A percentile compares a stretch with the other conserved stretches of the same genome.
These are phyloP conservation scores for Onychomys torridus DNA, from an alignment of 2,797 vertebrate species.

Conservation along the genomic window DNA sequence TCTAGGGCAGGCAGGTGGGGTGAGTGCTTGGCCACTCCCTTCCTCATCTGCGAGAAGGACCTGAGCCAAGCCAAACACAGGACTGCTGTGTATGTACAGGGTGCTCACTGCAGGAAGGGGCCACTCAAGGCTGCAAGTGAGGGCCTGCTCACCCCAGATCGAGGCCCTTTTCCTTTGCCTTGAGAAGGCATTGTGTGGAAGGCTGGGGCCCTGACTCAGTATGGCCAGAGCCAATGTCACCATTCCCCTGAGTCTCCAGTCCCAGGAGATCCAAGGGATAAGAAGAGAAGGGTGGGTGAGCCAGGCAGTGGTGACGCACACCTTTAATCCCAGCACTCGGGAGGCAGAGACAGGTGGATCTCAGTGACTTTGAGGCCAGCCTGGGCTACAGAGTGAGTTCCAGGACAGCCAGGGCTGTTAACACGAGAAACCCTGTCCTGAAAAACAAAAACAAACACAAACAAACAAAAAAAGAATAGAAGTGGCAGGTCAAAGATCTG, in stretches of 20 bases:
- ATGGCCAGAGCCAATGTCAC: neutral
- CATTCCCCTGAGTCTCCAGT: neutral
- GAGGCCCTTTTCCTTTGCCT: neutral
- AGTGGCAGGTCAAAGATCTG: neutral
- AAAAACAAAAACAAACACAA: too few relatives aligned
- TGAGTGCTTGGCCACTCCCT: neutral
- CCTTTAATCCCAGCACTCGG: too few relatives aligned
- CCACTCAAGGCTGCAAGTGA: neutral
- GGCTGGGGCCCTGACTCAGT: neutral
- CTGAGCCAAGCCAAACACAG: accelerated
- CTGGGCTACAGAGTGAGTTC: too few relatives aligned
- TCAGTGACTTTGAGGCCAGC: too few relatives aligned
- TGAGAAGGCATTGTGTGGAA: neutral
- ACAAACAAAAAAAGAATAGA: neutral
- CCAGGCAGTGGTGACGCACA: too few relatives aligned
- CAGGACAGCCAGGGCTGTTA: too few relatives aligned
- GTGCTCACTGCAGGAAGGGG: neutral
- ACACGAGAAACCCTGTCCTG: too few relatives aligned
- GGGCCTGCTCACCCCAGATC: too few relatives aligned
- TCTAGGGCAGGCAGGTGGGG: neutral
- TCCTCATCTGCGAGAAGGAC: neutral
- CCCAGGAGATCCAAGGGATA: neutral
- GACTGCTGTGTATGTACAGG: neutral
- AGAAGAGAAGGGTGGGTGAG: too few relatives aligned
- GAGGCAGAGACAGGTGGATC: too few relatives aligned